A percentile compares a stretch with the other conserved stretches of the same genome.
phyloP scores from a whole-genome alignment of 2,797 vertebrate species.

The Premnoplex brunnescens region DNA sequence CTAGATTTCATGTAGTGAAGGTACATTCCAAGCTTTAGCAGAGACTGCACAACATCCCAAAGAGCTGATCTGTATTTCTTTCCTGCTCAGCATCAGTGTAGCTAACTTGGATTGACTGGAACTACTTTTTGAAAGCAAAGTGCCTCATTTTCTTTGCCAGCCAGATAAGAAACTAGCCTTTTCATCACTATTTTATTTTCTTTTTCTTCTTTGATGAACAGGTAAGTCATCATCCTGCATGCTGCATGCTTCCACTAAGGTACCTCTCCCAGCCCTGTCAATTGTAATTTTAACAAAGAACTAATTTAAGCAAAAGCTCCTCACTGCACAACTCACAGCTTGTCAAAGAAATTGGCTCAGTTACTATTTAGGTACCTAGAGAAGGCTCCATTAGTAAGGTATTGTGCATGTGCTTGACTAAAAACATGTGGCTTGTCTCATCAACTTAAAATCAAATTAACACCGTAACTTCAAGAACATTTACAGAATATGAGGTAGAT shows the following conservation, averaged over 20 bases:
- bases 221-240: background rate
- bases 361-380: background rate
- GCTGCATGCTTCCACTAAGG: background rate
- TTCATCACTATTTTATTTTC: background rate
- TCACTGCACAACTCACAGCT: background rate
- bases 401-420: background rate
- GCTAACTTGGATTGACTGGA: background rate
- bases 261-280: background rate
- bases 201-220: background rate
- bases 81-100: background rate
- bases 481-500: background rate
- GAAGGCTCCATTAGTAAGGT: background rate
- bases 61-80: background rate
- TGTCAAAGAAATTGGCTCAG: conserved; percentile 20
- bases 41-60: background rate
- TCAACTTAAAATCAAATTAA: background rate
- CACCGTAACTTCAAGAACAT: background rate
- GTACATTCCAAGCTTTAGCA: background rate
- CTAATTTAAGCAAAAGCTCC: background rate
- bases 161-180: background rate
- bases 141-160: background rate
- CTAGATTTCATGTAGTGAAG: background rate
- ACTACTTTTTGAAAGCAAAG: background rate
- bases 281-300: background rate
- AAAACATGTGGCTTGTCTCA: background rate